Evolutionary conservation across 2,888 invertebrate genomes (phyloP).

Genomic region (Conus canariensis): DNA sequence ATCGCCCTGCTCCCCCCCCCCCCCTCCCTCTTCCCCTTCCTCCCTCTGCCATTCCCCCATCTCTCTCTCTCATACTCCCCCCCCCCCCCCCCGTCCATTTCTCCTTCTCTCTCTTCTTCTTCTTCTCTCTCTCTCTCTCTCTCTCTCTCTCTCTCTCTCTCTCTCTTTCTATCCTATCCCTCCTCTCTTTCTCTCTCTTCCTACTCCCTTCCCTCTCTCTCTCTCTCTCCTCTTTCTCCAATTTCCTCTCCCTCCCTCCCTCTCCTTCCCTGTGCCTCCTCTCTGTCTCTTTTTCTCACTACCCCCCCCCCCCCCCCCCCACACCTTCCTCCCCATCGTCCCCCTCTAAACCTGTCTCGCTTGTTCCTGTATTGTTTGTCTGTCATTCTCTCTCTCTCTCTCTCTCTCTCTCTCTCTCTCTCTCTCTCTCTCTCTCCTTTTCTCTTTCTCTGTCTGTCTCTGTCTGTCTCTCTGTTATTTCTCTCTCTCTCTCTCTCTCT

Average conservation of each 20-base stretch:
- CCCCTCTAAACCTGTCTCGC: not conserved
- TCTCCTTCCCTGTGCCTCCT: not conserved
- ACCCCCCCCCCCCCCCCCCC: not conserved
- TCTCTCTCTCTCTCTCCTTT: too few relatives aligned
- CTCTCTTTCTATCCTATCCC: not conserved
- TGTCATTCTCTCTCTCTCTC: too few relatives aligned
- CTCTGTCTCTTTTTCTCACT: not conserved
- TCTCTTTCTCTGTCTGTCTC: too few relatives aligned
- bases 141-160: not conserved
- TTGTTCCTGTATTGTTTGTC: too few relatives aligned
- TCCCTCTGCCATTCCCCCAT: not conserved
- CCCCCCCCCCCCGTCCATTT: not conserved
- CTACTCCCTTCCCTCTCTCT: not conserved
- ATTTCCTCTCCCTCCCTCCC: not conserved
- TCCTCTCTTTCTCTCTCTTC: not conserved
- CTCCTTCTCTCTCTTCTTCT: not conserved
- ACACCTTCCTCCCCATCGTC: not conserved
- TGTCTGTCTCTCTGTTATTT: too few relatives aligned
- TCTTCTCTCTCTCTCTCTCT: not conserved
- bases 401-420: too few relatives aligned
- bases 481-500: too few relatives aligned
- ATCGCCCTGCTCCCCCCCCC: too few relatives aligned
- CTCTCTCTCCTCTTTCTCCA: not conserved
- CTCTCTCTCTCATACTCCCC: not conserved
- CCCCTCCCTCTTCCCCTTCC: too few relatives aligned